Base-by-base conservation (phyloP, 1,140 invertebrate genomes). In the Stegodyphus dumicola region DNA sequence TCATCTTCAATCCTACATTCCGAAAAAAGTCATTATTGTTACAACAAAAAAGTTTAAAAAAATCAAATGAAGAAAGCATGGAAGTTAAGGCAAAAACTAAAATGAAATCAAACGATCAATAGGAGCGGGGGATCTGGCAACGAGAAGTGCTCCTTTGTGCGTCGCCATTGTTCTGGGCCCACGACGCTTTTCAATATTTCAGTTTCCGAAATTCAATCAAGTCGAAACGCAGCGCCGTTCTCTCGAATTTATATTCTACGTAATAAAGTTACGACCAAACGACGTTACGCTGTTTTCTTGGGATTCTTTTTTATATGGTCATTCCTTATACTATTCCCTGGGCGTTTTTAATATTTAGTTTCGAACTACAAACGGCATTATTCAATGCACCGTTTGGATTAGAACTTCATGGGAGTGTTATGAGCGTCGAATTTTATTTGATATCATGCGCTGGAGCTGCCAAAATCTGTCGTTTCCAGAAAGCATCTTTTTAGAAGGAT, bases 61-160 rank as follows among this genome's bases (percentile, higher is more conserved):
- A 53, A 33, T 56, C 56, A 69, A 49, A 73, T 73, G 56, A n/a
- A 70, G 70, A 54, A 64, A 33, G 11, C 18, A n/a, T 79, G 13
- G 77, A 79, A 79, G 66, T 52, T 15, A 64, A 54, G 64, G 69
- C 78, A 48, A 11, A 75, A 33, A 77, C 48, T 65, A 85, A 85
- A 85, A 85, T 85, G 81, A 85, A 85, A 85, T 85, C 81, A 85
- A 85, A 85, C 81, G 81, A 85, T 85, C 81, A 85, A 85, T 85
- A 85, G 81, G 70, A 85, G 81, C 17, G 65, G 64, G 81, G 77
- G 73, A 76, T 85, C 81, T 85, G 81, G 81, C 81, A 85, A 85
- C 81, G 81, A 77, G 81, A 85, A 85, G 65, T 69, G 51, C 74
- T 85, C 81, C 81, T 85, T 85, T 85, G 81, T 85, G 81, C 81